Conservation (phyloP, 1,140 invertebrate genomes). For the Aphelinus atriplicis region DNA sequence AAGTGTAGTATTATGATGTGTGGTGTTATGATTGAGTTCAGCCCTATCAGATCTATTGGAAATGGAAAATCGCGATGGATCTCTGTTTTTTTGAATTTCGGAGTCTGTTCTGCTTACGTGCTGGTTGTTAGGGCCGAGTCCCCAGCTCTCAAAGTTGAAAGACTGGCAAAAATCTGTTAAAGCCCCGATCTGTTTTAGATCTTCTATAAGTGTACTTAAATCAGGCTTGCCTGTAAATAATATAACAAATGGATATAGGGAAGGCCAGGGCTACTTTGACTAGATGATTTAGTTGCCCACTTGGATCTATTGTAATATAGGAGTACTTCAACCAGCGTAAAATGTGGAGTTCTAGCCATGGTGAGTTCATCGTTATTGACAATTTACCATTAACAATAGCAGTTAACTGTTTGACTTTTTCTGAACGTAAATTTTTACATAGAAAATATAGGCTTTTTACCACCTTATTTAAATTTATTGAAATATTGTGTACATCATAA, state of each 20-base stretch:
- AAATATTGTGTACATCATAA: constrained; percentile 4
- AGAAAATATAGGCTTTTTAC: constrained; percentile 37
- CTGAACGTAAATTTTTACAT: constrained; percentile 1
- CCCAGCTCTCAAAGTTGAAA: constrained; percentile 33
- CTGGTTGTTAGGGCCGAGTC: neutral
- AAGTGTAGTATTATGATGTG: neutral
- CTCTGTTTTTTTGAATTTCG: too few relatives aligned
- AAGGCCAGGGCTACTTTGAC: neutral
- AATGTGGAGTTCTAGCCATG: constrained; percentile 17
- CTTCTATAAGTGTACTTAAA: constrained; percentile 19
- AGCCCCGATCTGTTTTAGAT: constrained; percentile 17
- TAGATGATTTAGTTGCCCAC: neutral
- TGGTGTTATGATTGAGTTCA: too few relatives aligned
- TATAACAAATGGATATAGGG: neutral
- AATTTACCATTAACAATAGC: too few relatives aligned
- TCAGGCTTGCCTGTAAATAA: constrained; percentile 20
- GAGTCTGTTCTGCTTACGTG: too few relatives aligned
- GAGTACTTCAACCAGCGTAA: constrained; percentile 20
- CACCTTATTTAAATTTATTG: constrained; percentile 18
- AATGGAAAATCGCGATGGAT: too few relatives aligned
- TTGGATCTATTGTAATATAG: constrained; percentile 24
- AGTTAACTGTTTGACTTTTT: too few relatives aligned
- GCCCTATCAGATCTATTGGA: too few relatives aligned
- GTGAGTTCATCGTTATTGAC: neutral
- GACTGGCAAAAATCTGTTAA: neutral